phyloP scores from a whole-genome alignment of 1,140 invertebrate species.

The Heliothis subflexa region DNA sequence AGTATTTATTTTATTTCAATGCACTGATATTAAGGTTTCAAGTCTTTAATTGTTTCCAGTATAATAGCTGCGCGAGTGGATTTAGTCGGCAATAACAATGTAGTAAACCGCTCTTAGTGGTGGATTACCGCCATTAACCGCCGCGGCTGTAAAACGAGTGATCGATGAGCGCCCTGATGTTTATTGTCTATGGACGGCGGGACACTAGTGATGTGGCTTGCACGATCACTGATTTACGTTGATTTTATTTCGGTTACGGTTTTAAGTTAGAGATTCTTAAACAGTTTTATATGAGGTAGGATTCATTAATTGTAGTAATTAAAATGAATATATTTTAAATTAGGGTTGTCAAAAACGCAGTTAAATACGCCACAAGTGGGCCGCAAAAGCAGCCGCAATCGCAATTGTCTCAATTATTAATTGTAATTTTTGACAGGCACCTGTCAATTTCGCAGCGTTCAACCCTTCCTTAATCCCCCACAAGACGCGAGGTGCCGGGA shows the following conservation, averaged over 20 bases:
- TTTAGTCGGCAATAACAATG: slow-evolving; percentile 58
- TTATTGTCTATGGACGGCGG: slow-evolving; percentile 67
- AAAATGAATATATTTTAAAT: slow-evolving; percentile 27
- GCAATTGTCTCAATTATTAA: slow-evolving; percentile 83
- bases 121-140: slow-evolving; percentile 81
- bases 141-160: slow-evolving; percentile 75
- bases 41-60: slow-evolving; percentile 48
- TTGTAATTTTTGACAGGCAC: slow-evolving; percentile 85
- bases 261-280: not conserved
- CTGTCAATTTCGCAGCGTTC: slow-evolving; percentile 83
- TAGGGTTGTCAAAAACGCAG: slow-evolving; percentile 45
- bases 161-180: slow-evolving; percentile 74
- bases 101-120: slow-evolving; percentile 75
- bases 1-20: slow-evolving; percentile 3
- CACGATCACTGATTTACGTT: not conserved
- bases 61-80: slow-evolving; percentile 46
- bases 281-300: not conserved
- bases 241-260: not conserved
- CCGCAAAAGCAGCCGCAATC: slow-evolving; percentile 55
- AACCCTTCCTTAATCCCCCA: slow-evolving; percentile 84
- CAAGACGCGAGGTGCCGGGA: slow-evolving; percentile 76
- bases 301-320: not conserved
- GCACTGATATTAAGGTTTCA: slow-evolving; percentile 32
- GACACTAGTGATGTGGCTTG: slow-evolving; percentile 54
- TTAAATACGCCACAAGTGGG: slow-evolving; percentile 31